Base-by-base conservation (phyloP, 1,140 invertebrate species). In the Schlechtendalia chinensis region DNA sequence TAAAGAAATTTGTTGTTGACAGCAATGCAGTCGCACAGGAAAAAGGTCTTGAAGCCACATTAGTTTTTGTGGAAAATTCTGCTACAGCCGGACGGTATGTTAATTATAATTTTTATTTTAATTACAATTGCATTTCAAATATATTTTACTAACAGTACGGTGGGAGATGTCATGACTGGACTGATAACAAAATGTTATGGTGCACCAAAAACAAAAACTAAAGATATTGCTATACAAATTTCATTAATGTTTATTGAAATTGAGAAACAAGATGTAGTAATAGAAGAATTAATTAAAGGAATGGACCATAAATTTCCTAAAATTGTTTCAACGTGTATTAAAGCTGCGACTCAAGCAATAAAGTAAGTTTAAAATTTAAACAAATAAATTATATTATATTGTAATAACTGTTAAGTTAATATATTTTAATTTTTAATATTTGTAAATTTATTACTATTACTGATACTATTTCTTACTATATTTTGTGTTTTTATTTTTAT, bases 241-340 rank as follows among this genome's bases (percentile, higher is more conserved):
- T 90, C 91, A 3, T 88, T 98, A 63, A 95, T 97, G 93, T 98
- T 93, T 85, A 90, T 98, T 83, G 96, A 99, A 88, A 96, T 97
- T 83, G 97, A 99, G 85, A 98, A 97, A 86, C 92, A 95, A 82
- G 96, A 98, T 83, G 86, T 90, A 56, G 94, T 96, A 1, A 88
- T 94, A 85, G 96, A 98, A 84, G 96, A 97, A 87, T 87, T 98
- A 10, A 87, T 97, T 5, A 97, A 97, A 87, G 96, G 96, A 39
- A 92, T 97, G 85, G 95, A 97, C 83, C 91, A 92, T 81, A 99
- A 99, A 86, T 97, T 97, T 87, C 97, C 97, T 0, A 98, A 98
- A 88, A 94, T 97, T 82, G 93, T 96, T 6, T 87, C 93, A 5
- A 95, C 92, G 0, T 96, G 93, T 86, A 89, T 96, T n/a, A 87